Base-by-base conservation (phyloP, 2,113 vertebrate genomes). In the Aegithalos caudatus region DNA sequence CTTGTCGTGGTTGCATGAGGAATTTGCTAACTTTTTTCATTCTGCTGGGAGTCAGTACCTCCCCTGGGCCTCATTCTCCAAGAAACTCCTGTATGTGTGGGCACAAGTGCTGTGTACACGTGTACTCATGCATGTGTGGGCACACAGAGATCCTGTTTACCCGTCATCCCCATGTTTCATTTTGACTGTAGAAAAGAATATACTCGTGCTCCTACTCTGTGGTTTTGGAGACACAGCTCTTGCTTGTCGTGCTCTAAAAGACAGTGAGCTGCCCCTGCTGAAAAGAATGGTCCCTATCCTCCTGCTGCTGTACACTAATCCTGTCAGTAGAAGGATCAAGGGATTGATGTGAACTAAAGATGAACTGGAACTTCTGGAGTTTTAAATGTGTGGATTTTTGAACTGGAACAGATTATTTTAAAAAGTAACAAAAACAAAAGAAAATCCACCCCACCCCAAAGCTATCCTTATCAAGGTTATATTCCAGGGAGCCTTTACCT, bases 381-480 rank as follows among this genome's bases (percentile, higher is more conserved):
- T 97, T 80, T 33, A 66, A 65, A 86, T 66, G 74, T 84, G 57
- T 73, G 47, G 80, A 48, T 71, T 94, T 77, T 86, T 94, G 48
- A 94, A 94, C 60, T 86, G 71, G n/a, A 67, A 53, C 76, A 45
- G 57, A 40, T 86, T 81, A 16, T 33, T 17, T 53, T 4, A 38
- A 70, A 38, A 56, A 22, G 5, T 1, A 21, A 15, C 12, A 10
- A 60, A 65, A 58, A 19, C 17, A 74, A 56, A 42, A 14, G 56
- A 56, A 56, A n/a, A 62, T 10, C 13, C 0, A 31, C 22, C 15
- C 60, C 53, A 16, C 72, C 28, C 58, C 25, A 27, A 86, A 76
- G 29, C 33, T 61, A 29, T 86, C 79, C 50, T 95, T 90, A 64
- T 54, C 74, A 31, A 79, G 85, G 70, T 95, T 90, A 33, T 92